Evolutionary conservation across 1,140 invertebrate genomes (phyloP).

Genomic region (Drosophila mauritiana): DNA sequence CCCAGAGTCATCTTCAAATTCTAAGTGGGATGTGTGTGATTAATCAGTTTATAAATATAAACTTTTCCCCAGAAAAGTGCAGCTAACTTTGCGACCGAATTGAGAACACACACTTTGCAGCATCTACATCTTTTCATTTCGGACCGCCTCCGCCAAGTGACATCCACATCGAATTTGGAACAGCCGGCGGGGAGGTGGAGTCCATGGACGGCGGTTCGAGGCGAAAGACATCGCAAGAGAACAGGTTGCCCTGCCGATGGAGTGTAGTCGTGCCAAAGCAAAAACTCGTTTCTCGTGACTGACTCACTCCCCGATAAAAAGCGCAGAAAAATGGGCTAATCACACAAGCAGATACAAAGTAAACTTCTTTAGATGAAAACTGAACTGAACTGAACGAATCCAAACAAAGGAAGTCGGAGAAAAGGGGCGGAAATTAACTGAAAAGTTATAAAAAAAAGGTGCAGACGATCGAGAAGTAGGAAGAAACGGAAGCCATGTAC

Average conservation of each 20-base stretch:
- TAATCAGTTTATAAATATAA: conserved; percentile 4
- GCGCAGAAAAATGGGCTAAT: conserved; percentile 53
- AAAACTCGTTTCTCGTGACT: conserved; percentile 48
- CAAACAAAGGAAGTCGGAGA: conserved; percentile 49
- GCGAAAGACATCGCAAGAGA: conserved; percentile 35
- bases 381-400: conserved; percentile 20
- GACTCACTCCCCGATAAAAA: conserved; percentile 39
- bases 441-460: conserved; percentile 1
- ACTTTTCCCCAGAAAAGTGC: conserved; percentile 13
- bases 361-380: conserved; percentile 47
- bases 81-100: conserved; percentile 22
- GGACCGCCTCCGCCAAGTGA: conserved; percentile 20
- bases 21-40: background rate
- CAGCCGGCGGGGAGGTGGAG: conserved; percentile 7
- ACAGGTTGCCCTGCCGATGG: conserved; percentile 32
- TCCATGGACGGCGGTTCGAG: conserved; percentile 26
- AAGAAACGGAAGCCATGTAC: conserved; percentile 35
- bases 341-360: conserved; percentile 48
- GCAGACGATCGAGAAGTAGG: conserved; percentile 13
- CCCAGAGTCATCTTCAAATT: background rate
- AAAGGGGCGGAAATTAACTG: conserved; percentile 35
- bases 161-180: conserved; percentile 35
- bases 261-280: conserved; percentile 34
- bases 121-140: conserved; percentile 5
- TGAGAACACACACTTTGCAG: conserved; percentile 16